Percentiles rank a stretch among this genome's conserved stretches.
Conservation (phyloP, 37 sponge, comb jelly and placozoan genomes). For the Chondrilla cf. caribensis region DNA sequence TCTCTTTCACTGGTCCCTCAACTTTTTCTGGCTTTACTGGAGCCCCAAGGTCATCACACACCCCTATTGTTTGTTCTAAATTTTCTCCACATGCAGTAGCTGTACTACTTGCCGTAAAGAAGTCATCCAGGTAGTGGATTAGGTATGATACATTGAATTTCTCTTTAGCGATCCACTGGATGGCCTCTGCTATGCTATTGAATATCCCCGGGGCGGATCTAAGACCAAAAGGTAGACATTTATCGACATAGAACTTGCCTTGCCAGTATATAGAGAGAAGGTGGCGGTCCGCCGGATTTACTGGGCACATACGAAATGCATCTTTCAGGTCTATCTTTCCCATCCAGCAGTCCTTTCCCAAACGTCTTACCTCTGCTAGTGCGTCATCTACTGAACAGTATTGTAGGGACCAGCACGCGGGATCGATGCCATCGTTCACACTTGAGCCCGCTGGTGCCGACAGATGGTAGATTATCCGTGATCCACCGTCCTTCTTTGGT, state of each 20-base stretch:
- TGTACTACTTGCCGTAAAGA: not conserved
- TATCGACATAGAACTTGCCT: slow-evolving; percentile 24
- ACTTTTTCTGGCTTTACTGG: slow-evolving; percentile 20
- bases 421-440: slow-evolving; percentile 36
- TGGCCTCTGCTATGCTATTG: not conserved
- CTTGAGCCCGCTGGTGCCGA: slow-evolving; percentile 7
- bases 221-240: slow-evolving; percentile 17
- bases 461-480: slow-evolving; percentile 26
- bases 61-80: not conserved
- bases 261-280: slow-evolving; percentile 14
- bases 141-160: not conserved
- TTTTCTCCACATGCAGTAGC: not conserved
- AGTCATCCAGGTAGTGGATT: slow-evolving; percentile 22
- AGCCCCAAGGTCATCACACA: not conserved
- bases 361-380: not conserved
- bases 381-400: slow-evolving; percentile 3
- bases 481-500: not conserved
- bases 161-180: not conserved
- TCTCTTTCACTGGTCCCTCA: slow-evolving; percentile 3
- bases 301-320: slow-evolving; percentile 6
- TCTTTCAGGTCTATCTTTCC: slow-evolving; percentile 18
- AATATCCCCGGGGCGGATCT: slow-evolving; percentile 22
- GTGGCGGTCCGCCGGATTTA: slow-evolving; percentile 4
- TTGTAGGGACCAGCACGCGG: slow-evolving; percentile 22
- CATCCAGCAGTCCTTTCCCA: not conserved